Conservation (phyloP, 1,140 invertebrate genomes). For the Branchinecta lindahli region DNA sequence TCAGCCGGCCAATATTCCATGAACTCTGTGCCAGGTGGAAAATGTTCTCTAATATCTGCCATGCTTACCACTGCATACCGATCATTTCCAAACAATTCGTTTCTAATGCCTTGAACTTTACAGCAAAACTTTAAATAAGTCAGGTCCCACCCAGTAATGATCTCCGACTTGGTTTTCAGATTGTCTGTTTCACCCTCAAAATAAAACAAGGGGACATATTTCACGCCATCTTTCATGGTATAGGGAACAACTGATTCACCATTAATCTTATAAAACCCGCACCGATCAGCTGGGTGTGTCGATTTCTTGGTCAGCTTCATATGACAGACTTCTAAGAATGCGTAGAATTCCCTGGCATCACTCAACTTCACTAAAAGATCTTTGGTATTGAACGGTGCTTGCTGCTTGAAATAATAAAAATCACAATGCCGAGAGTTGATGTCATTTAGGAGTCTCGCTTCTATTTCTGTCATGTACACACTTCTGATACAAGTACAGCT, state of each 20-base stretch:
- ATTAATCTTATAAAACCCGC: slow-evolving; percentile 85
- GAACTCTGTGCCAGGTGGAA: slow-evolving; percentile 68
- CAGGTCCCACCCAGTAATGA: slow-evolving; percentile 69
- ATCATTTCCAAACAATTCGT: slow-evolving; percentile 75
- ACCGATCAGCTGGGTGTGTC: slow-evolving; percentile 48
- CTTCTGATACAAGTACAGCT: slow-evolving; percentile 75
- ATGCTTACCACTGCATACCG: slow-evolving; percentile 73
- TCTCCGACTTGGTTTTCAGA: slow-evolving; percentile 60
- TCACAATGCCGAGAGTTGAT: slow-evolving; percentile 87
- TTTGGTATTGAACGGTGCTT: slow-evolving; percentile 56
- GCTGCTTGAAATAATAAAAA: slow-evolving; percentile 65
- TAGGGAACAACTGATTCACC: slow-evolving; percentile 87
- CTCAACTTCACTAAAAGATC: slow-evolving; percentile 72
- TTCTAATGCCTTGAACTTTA: slow-evolving; percentile 78
- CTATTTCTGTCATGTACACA: slow-evolving; percentile 80
- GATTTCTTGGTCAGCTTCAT: slow-evolving; percentile 48
- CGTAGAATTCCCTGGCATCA: slow-evolving; percentile 78
- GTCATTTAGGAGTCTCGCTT: slow-evolving; percentile 76
- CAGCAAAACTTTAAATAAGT: slow-evolving; percentile 86
- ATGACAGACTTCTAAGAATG: slow-evolving; percentile 73
- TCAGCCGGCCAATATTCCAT: slow-evolving; percentile 73
- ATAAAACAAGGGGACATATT: slow-evolving; percentile 84
- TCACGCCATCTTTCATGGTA: slow-evolving; percentile 59
- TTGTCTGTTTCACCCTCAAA: slow-evolving; percentile 84
- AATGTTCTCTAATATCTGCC: slow-evolving; percentile 75